Base-by-base conservation (phyloP, 2,113 vertebrate species). In the Cochlearius cochlearius region DNA sequence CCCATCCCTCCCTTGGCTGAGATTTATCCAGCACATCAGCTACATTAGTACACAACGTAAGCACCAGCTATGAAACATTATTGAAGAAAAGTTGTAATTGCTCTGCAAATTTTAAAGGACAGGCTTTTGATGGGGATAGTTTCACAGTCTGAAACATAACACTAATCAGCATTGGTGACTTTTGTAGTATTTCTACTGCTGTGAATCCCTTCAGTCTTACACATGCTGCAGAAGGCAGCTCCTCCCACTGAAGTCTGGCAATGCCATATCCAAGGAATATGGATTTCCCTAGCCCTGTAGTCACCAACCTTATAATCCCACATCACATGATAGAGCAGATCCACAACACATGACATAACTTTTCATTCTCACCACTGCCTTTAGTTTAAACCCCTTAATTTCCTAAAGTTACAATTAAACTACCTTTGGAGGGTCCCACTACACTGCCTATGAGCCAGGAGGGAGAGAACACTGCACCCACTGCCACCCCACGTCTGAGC, bases 121-220 rank as follows among this genome's bases (percentile, higher is more conserved):
- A 59, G 36, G 19, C 8, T 56, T 71, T 84, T 1, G 3, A 45
- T 0, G 1, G 19, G 2, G 11, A 72, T 9, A 15, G 19, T 34
- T 90, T 67, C 18, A 9, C 78, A 59, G 2, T 9, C 38, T 82
- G 64, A 55, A 93, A 45, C 4, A 5, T 9, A 87, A 60, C 45
- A 39, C 4, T 79, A 39, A 45, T 11, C 50, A 41, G 29, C 60
- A 78, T 20, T 10, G 71, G 32, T 59, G 52, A 63, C 43, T 82
- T 78, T 1, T 62, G 19, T 7, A 49, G n/a, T 50, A 55, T 41
- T 89, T 66, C 45, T 36, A 2, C 20, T 58, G 30, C 10, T 92
- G 69, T 60, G 22, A 94, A 86, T 59, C 22, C 36, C 23, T 92
- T 36, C 38, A 18, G 47, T 20, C 25, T 41, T 68, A 29, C n/a